Evolutionary conservation across 2,888 invertebrate species (phyloP), one percentile per base, ranked within the genome.

Genomic region (Nymphalis urticae): DNA sequence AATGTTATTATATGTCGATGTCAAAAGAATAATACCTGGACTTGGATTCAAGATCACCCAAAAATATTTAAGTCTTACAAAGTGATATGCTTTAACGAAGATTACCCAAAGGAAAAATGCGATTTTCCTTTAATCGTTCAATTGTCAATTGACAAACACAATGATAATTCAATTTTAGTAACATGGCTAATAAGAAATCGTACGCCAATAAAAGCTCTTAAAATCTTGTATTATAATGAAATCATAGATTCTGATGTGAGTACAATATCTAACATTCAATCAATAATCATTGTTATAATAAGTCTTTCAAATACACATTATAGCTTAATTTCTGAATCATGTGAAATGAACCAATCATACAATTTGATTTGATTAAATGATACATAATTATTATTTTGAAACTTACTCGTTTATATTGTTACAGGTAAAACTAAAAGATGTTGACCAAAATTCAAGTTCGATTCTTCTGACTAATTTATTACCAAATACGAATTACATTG

Each of bases 161-260:
- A 96, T 83, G 97, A 97, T 53, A 96, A 95, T 84, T 97, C 97
- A 60, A 95, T 97, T 62, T 94, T 97, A 66, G 95, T 97, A 16
- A 97, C 97, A 24, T 98, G 97, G 98, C 96, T 97, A 83, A 96
- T 97, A 80, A 94, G 97, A 78, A 97, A 97, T 86, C 96, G 97
- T 80, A 96, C 97, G 27, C 95, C 96, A 54, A 94, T 97, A 72
- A 96, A 96, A 82, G 97, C 97, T 62, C 96, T 97, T 82, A 96
- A 96, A 89, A 95, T 97, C 76, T 95, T 96, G 72, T 97, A 97
- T 87, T 96, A 97, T 82, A 94, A 85, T 36, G 90, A 92, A 54
- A 67, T 73, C 42, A 69, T 69, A 58, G 72, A 73, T 62, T 69
- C 69, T 53, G 71, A 70, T 54, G 74, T 74, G 67, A 74, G 75